Evolutionary conservation across 92 coral and sea anemone genomes (phyloP), one percentile per base, ranked within the genome.

Genomic region (Phenganax stokvisi): DNA sequence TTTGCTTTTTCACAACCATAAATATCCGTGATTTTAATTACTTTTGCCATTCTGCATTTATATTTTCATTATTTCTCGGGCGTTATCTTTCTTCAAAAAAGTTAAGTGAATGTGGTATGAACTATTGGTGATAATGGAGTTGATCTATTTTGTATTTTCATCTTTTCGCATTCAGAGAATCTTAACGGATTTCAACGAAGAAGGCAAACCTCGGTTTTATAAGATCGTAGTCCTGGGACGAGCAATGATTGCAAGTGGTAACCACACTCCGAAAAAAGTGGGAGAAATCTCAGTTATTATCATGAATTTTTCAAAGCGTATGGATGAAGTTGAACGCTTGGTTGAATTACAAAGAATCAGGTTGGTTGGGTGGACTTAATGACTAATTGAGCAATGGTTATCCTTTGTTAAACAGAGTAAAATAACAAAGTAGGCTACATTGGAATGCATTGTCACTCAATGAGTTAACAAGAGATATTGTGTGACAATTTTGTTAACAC

Each of bases 291-390:
- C 44, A 10, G 15, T 79, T 12, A 64, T 16, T 12, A 79, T 79
- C 12, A 79, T 73, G 59, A 79, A 63, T 62, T 79, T 79, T 9
- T 62, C 58, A 4, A 79, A 64, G 28, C 53, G 61, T 6, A 52
- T 79, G 83, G 55, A 62, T 79, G 73, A 62, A 52, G 17, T 79
- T 13, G 83, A 79, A 51, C 83, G 74, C 10, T 0, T 15, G 54
- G 69, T 79, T 28, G 83, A 79, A 52, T 62, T 79, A 0, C 83
- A 79, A 3, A 62, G 62, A 29, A 79, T 79, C 53, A 79, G 83
- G 83, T 79, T 47, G 11, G 47, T 37, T 37, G 47, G 47, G 47
- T 5, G 47, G 5, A 1, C 5, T 37, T 37, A 37, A 37, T 37
- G 5, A 37, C 47, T 37, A 37, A 37, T 37, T 20, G 5, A 37